Base-by-base conservation (phyloP, 92 coral and sea anemone genomes). In the Parazoanthus atlanticus region DNA sequence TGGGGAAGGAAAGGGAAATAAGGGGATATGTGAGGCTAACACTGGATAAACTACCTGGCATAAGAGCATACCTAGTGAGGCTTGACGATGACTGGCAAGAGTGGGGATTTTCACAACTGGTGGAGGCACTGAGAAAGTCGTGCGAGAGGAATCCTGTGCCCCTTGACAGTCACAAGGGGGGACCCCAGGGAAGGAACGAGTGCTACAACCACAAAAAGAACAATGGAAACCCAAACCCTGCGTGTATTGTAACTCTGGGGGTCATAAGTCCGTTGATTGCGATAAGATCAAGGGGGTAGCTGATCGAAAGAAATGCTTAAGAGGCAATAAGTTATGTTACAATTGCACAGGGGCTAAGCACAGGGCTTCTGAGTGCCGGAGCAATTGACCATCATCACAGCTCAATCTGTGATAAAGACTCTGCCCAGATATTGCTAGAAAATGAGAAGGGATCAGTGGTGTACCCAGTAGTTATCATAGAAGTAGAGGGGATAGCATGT, bases 331-430 rank as follows among this genome's bases (percentile, higher is more conserved):
- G 56, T 84, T 89, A 6, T 93, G 96, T 82, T 93, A 81, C 70
- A 93, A 93, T 84, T 93, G 94, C 78, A 82, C 96, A 30, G 92
- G 93, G 17, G 36, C 76, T 9, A 88, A 88, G 30, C 95, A 90
- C 79, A 65, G 86, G 76, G 96, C 93, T 38, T 86, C 86, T 2
- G 92, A 79, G 7, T 93, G 94, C 73, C 88, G 69, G 10, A 86
- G 90, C 46, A 36, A 86, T 64, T 12, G 90, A 88, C 28, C 30
- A 61, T 33, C 96, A 94, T 36, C 96, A 94, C 86, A 94, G 90
- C 3, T 90, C 90, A 17, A 92, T 94, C 76, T 91, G 94, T 88
- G 91, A 91, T 52, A 77, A 85, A 84, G 49, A 84, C 76, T 75
- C 74, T 16, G n/a, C 71, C 49, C 90, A 91, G 84, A 21, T 92